Evolutionary conservation across 2,888 invertebrate genomes (phyloP).

Genomic region (Mesochorus sp.): DNA sequence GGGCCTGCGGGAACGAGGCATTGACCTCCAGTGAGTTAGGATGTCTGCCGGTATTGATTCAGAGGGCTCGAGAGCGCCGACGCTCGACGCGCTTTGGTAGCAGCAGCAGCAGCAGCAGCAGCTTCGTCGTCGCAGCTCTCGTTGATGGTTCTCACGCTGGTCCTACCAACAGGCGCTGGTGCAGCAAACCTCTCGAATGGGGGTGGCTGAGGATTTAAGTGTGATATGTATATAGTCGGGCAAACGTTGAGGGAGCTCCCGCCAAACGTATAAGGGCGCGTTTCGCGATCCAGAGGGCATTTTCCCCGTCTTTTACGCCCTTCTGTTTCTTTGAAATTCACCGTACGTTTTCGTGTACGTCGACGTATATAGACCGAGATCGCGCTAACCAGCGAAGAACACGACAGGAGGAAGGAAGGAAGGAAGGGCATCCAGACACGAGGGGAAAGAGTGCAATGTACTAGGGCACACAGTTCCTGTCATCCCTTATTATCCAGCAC

Average conservation of each 20-base stretch:
- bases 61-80: constrained; percentile 73
- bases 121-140: constrained; percentile 44
- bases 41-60: constrained; percentile 84
- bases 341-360: neutral
- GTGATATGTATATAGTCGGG: constrained; percentile 43
- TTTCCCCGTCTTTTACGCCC: neutral
- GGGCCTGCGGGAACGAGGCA: constrained; percentile 84
- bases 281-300: neutral
- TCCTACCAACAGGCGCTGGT: constrained; percentile 66
- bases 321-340: neutral
- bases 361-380: constrained; percentile 2
- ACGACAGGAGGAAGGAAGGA: constrained; percentile 36
- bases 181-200: constrained; percentile 82
- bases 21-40: constrained; percentile 84
- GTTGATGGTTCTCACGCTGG: constrained; percentile 17
- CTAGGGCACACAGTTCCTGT: constrained; percentile 73
- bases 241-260: too few species aligned
- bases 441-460: constrained; percentile 81
- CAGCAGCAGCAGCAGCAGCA: constrained; percentile 74
- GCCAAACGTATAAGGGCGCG: neutral
- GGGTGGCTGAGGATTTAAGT: constrained; percentile 76
- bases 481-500: constrained; percentile 21
- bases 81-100: constrained; percentile 69
- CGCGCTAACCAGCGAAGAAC: neutral
- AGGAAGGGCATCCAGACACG: constrained; percentile 60